phyloP scores from a whole-genome alignment of 2,113 vertebrate genomes.

The Chelonoidis abingdonii region DNA sequence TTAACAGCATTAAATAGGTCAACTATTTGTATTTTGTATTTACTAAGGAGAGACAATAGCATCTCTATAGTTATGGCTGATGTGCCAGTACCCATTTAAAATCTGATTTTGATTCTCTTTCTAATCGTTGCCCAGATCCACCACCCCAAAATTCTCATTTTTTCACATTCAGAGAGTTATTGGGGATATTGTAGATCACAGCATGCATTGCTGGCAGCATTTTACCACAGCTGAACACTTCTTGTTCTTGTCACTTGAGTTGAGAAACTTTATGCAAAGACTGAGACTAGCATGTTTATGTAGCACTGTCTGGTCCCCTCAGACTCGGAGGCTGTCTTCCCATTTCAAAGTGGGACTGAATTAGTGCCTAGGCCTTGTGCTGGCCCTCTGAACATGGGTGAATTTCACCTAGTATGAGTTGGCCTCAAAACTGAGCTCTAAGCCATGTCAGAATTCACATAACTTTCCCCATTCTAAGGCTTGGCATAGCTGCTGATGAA shows the following conservation, averaged over 20 bases:
- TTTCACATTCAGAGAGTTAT: background rate
- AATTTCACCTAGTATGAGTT: background rate
- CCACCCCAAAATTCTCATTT: background rate
- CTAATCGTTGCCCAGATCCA: background rate
- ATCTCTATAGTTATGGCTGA: background rate
- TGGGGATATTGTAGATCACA: accelerated
- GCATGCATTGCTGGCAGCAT: background rate
- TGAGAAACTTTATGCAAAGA: background rate
- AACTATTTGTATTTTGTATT: background rate
- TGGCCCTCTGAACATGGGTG: background rate
- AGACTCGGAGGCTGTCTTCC: background rate
- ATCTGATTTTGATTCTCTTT: background rate
- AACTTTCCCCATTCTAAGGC: background rate
- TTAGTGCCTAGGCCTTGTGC: background rate
- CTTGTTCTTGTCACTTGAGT: background rate
- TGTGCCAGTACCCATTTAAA: background rate
- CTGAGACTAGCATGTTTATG: background rate
- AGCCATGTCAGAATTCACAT: background rate
- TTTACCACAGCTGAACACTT: background rate
- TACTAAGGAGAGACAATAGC: background rate
- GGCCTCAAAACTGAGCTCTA: background rate
- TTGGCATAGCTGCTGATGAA: background rate
- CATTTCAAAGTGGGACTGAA: background rate
- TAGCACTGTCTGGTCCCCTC: background rate
- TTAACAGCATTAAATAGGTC: background rate